Evolutionary conservation across 2,888 invertebrate genomes (phyloP), one percentile per base, ranked within the genome.

Genomic region (Himalopsyche tibetana): DNA sequence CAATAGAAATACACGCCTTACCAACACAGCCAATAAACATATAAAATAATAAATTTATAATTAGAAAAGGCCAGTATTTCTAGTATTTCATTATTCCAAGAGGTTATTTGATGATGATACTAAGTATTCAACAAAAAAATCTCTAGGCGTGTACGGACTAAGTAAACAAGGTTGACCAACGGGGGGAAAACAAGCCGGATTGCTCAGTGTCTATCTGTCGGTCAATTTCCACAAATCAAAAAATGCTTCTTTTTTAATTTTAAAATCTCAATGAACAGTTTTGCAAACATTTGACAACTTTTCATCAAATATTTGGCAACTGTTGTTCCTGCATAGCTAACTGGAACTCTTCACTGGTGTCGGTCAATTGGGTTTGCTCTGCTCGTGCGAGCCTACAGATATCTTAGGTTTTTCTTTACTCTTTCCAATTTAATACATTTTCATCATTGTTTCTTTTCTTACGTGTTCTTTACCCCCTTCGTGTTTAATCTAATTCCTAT

Each of bases 401-500:
- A 83, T 86, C 81, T 86, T 82, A 55, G 82, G 63, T 83, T 86
- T 81, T 86, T 51, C 45, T 86, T 55, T 63, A 40, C 38, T 82
- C 81, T 74, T 81, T 85, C 86, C 88, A 88, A 87, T 87, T 87
- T 79, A 82, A 80, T 86, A 88, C 87, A 87, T 85, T 87, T 74
- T 85, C 82, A 84, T 86, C 87, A 88, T 88, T 85, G 51, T 87
- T 87, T 83, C 86, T 86, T 87, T 86, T 88, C 87, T 88, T 86
- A 87, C 84, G 82, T 86, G 82, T 87, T 86, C 87, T 88, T 81
- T 85, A 86, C 88, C 86, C 86, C 82, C 82, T 86, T 85, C 87
- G 84, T 88, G 80, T 84, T 85, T 82, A 88, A 85, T 87, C 87
- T 89, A 86, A 86, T 88, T 89, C 89, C 88, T 86, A 87, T 87